phyloP scores from a whole-genome alignment of 2,888 invertebrate species.

The Rosalia funebris region DNA sequence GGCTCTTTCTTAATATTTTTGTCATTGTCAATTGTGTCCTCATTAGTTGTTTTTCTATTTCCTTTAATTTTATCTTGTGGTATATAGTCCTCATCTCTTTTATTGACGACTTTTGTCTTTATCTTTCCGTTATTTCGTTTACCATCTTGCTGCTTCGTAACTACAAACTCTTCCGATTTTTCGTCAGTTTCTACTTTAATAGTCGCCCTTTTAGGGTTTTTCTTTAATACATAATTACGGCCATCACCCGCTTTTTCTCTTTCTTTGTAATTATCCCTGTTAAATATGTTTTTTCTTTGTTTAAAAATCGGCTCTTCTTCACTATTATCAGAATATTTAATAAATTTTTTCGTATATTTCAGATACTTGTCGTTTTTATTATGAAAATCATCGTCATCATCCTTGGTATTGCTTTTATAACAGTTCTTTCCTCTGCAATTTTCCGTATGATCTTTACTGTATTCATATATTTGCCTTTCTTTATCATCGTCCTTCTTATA shows the following conservation, averaged over 20 bases:
- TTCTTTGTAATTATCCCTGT: not conserved
- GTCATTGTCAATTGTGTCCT: not conserved
- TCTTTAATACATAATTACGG: not conserved
- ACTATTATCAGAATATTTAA: constrained; percentile 7
- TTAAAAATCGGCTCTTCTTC: constrained; percentile 2
- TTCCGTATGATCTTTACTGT: constrained; percentile 19
- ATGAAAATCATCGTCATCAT: constrained; percentile 1
- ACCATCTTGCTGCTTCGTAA: not conserved
- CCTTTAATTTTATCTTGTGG: constrained; percentile 3
- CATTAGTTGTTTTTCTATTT: not conserved
- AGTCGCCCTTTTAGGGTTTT: not conserved
- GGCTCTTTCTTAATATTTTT: not conserved
- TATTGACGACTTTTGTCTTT: not conserved
- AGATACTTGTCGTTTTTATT: constrained; percentile 15
- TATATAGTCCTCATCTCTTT: not conserved
- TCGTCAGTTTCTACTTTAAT: not conserved
- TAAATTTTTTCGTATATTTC: constrained; percentile 15
- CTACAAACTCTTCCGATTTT: not conserved
- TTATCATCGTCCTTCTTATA: constrained; percentile 12
- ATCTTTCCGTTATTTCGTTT: not conserved
- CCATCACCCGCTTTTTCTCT: not conserved
- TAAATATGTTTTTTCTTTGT: constrained; percentile 2
- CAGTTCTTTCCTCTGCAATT: constrained; percentile 18
- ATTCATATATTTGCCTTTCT: constrained; percentile 10
- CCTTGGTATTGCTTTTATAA: not conserved